Base-by-base conservation (phyloP, 2,797 vertebrate species). In the Anomalospiza imberbis region DNA sequence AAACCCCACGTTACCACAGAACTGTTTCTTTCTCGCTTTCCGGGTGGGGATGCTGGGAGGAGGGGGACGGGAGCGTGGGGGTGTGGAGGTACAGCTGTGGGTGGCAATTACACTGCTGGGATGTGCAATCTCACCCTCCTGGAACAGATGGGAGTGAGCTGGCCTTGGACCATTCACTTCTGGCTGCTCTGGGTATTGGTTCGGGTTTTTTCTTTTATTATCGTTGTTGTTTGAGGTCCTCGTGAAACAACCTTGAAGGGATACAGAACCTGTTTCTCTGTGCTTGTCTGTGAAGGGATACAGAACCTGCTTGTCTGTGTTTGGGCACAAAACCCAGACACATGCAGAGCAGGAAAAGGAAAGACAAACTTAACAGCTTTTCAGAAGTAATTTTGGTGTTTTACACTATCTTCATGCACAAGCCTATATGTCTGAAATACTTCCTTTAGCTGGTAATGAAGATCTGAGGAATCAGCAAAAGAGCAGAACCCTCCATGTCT, bases 61-160 rank as follows among this genome's bases (percentile, higher is more conserved):
- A 57, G 70, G 71, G 71, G 73, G 77, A 53, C 44, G 85, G 67
- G 24, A 68, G 81, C 5, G 12, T 70, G 84, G 90, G 80, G 62
- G 91, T 34, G 93, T 32, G 85, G 80, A 75, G 91, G 80, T 58
- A 3, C 87, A 95, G 92, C 83, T 73, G 95, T 77, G 91, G 91
- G 94, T 88, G 96, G 93, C 60, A 71, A 54, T 80, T 62, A 29
- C 75, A 18, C 78, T 17, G 91, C 91, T 73, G 82, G 74, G 66
- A 78, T 86, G 60, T 90, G 87, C 84, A 92, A 94, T 65, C 70
- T 42, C 92, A 20, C 70, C 70, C 38, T 54, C n/a, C 86, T 65
- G 8, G 29, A 63, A n/a, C 80, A 70, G 53, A 67, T 11, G 58
- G 83, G 48, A 94, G 55, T 3, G 91, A 92, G 88, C 85, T 95